Evolutionary conservation across 92 coral and sea anemone genomes (phyloP).

Genomic region (Epizoanthus stellaris): DNA sequence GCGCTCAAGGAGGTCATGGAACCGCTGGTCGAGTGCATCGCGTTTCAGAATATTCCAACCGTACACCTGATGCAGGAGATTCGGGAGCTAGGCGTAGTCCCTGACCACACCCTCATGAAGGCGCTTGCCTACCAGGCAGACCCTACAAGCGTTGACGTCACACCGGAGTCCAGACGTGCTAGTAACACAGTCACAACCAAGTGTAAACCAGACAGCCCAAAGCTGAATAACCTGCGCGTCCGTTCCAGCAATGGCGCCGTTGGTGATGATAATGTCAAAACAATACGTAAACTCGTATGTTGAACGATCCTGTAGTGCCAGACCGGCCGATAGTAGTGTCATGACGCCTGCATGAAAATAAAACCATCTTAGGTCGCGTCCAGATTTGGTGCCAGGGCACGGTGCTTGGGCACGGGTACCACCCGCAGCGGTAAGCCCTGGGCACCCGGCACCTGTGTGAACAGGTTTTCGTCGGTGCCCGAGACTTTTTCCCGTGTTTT

Average conservation of each 20-base stretch:
- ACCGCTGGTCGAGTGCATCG: conserved; percentile 71
- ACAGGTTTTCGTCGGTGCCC: too few relatives aligned
- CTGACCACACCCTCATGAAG: conserved; percentile 62
- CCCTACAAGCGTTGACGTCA: conserved; percentile 52
- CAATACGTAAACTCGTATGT: background rate
- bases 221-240: conserved; percentile 24
- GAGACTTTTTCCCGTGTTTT: too few relatives aligned
- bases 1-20: conserved; percentile 54
- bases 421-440: too few relatives aligned
- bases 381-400: too few relatives aligned
- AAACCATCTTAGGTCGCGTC: too few relatives aligned
- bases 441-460: too few relatives aligned
- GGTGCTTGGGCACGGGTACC: too few relatives aligned
- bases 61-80: conserved; percentile 64
- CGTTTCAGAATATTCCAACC: conserved; percentile 66
- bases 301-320: background rate
- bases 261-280: conserved; percentile 19
- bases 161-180: conserved; percentile 33
- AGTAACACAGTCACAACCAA: background rate
- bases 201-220: conserved; percentile 2
- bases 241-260: background rate
- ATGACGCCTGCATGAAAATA: too few relatives aligned
- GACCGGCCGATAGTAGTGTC: background rate
- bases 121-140: conserved; percentile 77
- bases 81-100: conserved; percentile 62